Conservation (phyloP, 2,888 invertebrate genomes). For the Scelioninae gen. 2 region DNA sequence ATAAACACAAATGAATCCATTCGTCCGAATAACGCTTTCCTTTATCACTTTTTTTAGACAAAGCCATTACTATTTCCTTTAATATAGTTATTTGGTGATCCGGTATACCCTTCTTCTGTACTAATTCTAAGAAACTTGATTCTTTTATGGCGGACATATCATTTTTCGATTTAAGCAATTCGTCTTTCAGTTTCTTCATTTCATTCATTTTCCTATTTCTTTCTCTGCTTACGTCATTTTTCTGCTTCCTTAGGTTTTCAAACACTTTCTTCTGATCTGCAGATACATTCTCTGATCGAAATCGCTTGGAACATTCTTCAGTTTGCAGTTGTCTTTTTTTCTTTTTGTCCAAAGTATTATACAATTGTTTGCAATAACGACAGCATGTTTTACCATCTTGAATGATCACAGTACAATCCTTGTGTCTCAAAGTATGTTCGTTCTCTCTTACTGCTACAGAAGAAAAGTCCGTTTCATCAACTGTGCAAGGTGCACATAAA, state of each 20-base stretch:
- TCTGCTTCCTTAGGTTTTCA: slow-evolving; percentile 1
- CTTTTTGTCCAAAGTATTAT: slow-evolving; percentile 1
- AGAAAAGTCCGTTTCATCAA: slow-evolving; percentile 7
- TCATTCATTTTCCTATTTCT: not conserved
- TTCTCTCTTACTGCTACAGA: slow-evolving; percentile 3
- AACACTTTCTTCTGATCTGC: not conserved
- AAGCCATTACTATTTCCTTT: slow-evolving; percentile 7
- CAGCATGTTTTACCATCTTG: not conserved
- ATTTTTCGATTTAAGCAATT: not conserved
- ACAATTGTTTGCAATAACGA: not conserved
- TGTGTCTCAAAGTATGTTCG: slow-evolving; percentile 1
- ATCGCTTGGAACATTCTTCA: not conserved
- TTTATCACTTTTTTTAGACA: not conserved
- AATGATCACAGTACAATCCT: not conserved
- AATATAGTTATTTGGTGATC: not conserved
- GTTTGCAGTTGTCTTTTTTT: not conserved
- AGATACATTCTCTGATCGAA: not conserved
- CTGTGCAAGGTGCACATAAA: slow-evolving; percentile 9
- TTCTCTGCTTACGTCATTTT: not conserved
- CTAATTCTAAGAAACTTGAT: not conserved
- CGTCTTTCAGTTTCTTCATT: slow-evolving; percentile 6
- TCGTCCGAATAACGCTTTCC: slow-evolving; percentile 4
- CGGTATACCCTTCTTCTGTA: not conserved
- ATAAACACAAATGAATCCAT: slow-evolving; percentile 6
- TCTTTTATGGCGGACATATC: not conserved